Base-by-base conservation (phyloP, 2,113 vertebrate genomes). In the Tachysurus vachellii region DNA sequence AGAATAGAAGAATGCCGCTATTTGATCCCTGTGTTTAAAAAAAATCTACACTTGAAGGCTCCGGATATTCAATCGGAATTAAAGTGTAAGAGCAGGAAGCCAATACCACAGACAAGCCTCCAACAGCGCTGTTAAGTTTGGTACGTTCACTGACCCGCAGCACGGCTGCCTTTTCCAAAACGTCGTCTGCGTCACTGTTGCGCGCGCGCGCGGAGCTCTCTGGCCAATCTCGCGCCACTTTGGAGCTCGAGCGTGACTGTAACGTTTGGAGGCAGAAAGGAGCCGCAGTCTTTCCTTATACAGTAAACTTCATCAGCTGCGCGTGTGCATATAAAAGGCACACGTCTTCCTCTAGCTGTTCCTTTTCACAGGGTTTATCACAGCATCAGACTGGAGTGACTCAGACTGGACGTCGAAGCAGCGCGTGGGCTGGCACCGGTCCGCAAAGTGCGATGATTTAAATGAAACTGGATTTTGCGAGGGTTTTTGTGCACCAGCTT, bases 121-220 rank as follows among this genome's bases (percentile, higher is more conserved):
- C 28, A 36, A 16, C 13, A n/a, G 50, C 50, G 26, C 50, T 21
- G 23, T 28, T 28, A 31, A 66, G 36, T 66, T 83, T 31, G 56
- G 80, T 59, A n/a, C 64, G 28, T n/a, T 53, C 21, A 14, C 66
- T 73, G 66, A 71, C 28, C 83, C 82, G 50, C 64, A 54, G 13
- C 80, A n/a, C 21, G 57, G 2, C 44, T 76, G 73, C 73, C 44
- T 44, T 11, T 73, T 73, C 2, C 31, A 42, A 8, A 82, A 3
- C 61, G 80, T 13, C 62, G 44, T 83, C 44, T 83, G 81, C 81
- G 81, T 66, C 81, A 83, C 81, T 68, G 13, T 53, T 50, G 73
- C 73, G 73, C 54, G 71, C 70, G 70, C 53, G 76, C 76, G 76
- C 76, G 53, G 53, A 80, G 54, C 77, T 36, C 54, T 28, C 77